phyloP scores from a whole-genome alignment of 2,113 vertebrate species.

The Saccopteryx bilineata region DNA sequence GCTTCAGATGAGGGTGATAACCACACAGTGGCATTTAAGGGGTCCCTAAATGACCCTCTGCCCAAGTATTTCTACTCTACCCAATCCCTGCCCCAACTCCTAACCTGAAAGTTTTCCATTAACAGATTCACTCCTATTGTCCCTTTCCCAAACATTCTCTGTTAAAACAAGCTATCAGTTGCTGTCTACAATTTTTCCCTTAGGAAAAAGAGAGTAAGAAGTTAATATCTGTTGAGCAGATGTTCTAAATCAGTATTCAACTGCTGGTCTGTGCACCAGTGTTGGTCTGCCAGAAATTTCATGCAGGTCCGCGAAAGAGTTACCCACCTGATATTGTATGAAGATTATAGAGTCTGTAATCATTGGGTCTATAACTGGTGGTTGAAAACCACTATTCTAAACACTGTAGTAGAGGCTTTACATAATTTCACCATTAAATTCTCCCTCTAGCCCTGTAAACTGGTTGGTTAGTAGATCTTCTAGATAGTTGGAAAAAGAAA shows the following conservation, averaged over 20 bases:
- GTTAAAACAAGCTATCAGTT: neutral
- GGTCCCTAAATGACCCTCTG: neutral
- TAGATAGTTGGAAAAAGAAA: neutral
- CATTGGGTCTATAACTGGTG: no score
- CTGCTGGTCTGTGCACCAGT: no score
- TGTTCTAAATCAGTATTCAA: neutral
- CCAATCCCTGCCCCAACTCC: neutral
- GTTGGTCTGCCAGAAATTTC: no score
- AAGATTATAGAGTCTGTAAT: no score
- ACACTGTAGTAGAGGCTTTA: neutral
- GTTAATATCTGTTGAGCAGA: constrained; percentile 1
- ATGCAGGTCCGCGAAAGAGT: no score
- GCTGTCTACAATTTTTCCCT: neutral
- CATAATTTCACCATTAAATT: neutral
- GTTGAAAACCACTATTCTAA: neutral
- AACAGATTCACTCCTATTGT: neutral
- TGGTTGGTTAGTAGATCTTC: neutral
- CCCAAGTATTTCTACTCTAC: neutral
- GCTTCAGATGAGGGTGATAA: neutral
- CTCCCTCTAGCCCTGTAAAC: neutral
- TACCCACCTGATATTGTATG: no score
- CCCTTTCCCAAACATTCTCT: constrained; percentile 9
- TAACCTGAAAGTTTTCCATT: neutral
- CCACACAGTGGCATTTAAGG: neutral
- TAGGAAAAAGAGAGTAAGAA: constrained; percentile 1